phyloP scores from a whole-genome alignment of 2,888 invertebrate genomes.

The Dyspetes luteomarginatus region DNA sequence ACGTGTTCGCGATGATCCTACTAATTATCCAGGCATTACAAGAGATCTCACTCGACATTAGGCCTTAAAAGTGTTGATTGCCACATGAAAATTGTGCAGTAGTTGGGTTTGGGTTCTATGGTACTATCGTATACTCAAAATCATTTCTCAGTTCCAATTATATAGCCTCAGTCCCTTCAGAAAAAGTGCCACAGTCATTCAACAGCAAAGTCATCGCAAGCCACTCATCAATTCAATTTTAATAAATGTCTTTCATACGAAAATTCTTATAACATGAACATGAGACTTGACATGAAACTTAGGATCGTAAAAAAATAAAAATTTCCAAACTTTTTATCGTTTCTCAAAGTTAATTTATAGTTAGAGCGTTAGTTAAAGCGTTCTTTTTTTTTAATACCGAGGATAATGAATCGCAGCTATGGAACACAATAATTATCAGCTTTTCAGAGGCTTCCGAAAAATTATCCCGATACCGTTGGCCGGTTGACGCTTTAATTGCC shows the following conservation, averaged over 20 bases:
- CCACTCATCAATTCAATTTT: slow-evolving; percentile 9
- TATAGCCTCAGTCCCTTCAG: slow-evolving; percentile 4
- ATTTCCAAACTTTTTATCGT: no score
- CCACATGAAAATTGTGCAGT: slow-evolving; percentile 51
- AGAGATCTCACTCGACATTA: slow-evolving; percentile 70
- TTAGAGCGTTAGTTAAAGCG: no score
- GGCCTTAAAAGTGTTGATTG: slow-evolving; percentile 64
- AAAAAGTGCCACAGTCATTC: slow-evolving; percentile 18
- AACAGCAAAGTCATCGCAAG: background rate
- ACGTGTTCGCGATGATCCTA: slow-evolving; percentile 74
- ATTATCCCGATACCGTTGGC: slow-evolving; percentile 43
- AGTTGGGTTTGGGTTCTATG: slow-evolving; percentile 49
- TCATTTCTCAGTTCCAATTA: slow-evolving; percentile 35
- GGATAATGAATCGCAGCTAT: background rate
- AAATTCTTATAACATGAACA: no score
- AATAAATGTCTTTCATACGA: background rate
- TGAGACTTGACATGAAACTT: no score
- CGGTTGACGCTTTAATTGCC: slow-evolving; percentile 37
- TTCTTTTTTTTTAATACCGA: background rate
- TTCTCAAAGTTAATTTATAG: no score
- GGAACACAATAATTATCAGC: background rate
- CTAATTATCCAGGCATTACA: slow-evolving; percentile 76
- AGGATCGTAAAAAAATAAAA: no score
- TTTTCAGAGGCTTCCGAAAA: slow-evolving; percentile 21
- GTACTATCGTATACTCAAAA: slow-evolving; percentile 56